Base-by-base conservation (phyloP, 1,140 invertebrate genomes). In the Pseudomyrmex concolor region DNA sequence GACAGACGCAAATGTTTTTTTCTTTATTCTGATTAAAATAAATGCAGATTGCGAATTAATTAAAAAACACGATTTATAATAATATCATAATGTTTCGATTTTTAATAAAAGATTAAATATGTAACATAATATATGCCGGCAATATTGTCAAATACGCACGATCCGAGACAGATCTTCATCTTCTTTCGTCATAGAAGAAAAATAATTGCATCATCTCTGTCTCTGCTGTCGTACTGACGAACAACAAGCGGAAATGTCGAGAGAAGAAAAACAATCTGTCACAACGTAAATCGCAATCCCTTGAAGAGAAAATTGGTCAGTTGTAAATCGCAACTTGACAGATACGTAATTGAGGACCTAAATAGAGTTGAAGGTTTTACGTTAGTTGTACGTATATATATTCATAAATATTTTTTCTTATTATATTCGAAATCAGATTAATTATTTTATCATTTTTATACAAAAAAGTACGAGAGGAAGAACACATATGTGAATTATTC, bases 231-330 rank as follows among this genome's bases (percentile, higher is more conserved):
- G 59, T 50, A 48, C 67, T 54, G 86, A 71, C 74, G 55, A 62
- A 57, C 73, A 87, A 85, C 48, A 34, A 74, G 74, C 86, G 86
- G 87, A 88, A 88, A 85, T 50, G 83, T 78, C 77, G 17, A 25
- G 59, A 66, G 19, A 25, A 57, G 13, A 67, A 78, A 82, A 85
- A 59, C 55, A 78, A 70, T 73, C 34, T 48, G 70, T 74, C 71
- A 48, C 71, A 48, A 73, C 54, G 50, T 45, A 22, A 34, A 60
- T 73, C 48, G 45, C n/a, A 54, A 54, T 82, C 3, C 13, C 48
- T 74, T 22, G 2, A 82, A 34, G n/a, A 60, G 25, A 54, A 74
- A 74, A 59, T 70, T 57, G 2, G 15, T 60, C 19, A n/a, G 34
- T 59, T 57, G 15, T 68, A 48, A 70, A 78, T n/a, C 1, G 64